Evolutionary conservation across 2,113 vertebrate species (phyloP), one percentile per base, ranked within the genome.

Genomic region (Melanerpes aurifrons): DNA sequence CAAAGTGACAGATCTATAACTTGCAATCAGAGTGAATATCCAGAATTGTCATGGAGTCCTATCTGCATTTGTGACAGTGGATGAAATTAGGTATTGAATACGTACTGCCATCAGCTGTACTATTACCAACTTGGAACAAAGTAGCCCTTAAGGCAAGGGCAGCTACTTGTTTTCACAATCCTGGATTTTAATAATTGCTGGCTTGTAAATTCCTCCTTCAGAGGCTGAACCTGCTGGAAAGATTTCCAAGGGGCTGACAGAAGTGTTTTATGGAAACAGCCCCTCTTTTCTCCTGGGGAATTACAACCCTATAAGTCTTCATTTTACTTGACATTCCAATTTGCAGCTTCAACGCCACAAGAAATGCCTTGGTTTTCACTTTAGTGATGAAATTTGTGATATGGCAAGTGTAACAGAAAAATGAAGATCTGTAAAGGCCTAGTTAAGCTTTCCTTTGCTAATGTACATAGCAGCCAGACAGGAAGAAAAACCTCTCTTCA

Each of bases 271-370:
- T 83, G 56, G 89, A 90, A 35, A 76, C 2, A 0, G 58, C 54
- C 64, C 29, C 50, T 94, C 85, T 95, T 95, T 90, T 63, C 91
- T 96, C 85, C 76, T 59, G 85, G 82, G 95, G 82, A 94, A 94
- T 94, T 94, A 90, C 72, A 92, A n/a, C 58, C 85, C 79, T 72
- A 73, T 95, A 95, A 92, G 85, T 96, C 95, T 96, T 96, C 79
- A 94, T 96, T 96, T 94, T 90, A 80, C 82, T 91, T 92, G 95
- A 95, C 94, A 91, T 94, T 96, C 94, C 94, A 96, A 96, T 96
- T 96, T 96, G 93, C 91, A 95, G 95, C 95, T 94, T 95, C 62
- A 13, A 86, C 90, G 93, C 94, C 93, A 91, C 91, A 86, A 96
- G 93, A 92, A 96, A 93, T 81, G 87, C 85, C 82, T 90, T 56